Percentiles rank a stretch among this genome's conserved stretches.
phyloP scores from a whole-genome alignment of 2,113 vertebrate species.

The Dolichotis patagonum region DNA sequence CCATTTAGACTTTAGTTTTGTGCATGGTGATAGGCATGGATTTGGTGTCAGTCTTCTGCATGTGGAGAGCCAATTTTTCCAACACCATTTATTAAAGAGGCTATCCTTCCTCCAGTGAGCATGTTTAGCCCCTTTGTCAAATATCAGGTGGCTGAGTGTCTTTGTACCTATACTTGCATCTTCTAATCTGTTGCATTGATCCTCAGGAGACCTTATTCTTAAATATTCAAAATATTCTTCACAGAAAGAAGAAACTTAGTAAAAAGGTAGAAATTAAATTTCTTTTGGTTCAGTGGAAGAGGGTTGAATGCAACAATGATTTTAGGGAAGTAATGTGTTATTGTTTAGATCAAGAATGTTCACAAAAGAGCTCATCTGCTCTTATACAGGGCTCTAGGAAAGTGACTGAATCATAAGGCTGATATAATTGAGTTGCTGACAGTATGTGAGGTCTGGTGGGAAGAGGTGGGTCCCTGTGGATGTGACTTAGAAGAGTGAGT shows the following conservation, averaged over 20 bases:
- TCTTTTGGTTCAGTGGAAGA: slow-evolving; percentile 1
- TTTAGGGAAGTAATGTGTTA: not conserved
- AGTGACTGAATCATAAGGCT: not conserved
- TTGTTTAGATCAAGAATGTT: not conserved
- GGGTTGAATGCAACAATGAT: not conserved
- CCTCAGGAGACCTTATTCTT: not conserved
- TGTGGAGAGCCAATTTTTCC: too few relatives aligned
- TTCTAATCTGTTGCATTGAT: too few relatives aligned
- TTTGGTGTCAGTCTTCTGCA: too few relatives aligned
- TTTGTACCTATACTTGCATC: too few relatives aligned
- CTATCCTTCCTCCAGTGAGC: too few relatives aligned
- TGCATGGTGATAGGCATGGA: too few relatives aligned
- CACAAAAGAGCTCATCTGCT: not conserved
- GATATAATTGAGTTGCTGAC: not conserved
- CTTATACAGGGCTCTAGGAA: not conserved
- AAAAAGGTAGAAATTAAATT: slow-evolving; percentile 4
- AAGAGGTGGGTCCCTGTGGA: not conserved
- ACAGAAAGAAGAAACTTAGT: not conserved
- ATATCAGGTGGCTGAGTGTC: too few relatives aligned
- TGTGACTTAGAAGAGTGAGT: not conserved
- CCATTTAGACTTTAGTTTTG: too few relatives aligned
- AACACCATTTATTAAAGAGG: too few relatives aligned
- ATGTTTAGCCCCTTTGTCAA: too few relatives aligned
- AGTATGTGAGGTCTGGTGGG: not conserved
- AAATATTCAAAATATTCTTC: not conserved